phyloP scores from a whole-genome alignment of 2,797 vertebrate genomes.

The Pseudopleuronectes americanus region DNA sequence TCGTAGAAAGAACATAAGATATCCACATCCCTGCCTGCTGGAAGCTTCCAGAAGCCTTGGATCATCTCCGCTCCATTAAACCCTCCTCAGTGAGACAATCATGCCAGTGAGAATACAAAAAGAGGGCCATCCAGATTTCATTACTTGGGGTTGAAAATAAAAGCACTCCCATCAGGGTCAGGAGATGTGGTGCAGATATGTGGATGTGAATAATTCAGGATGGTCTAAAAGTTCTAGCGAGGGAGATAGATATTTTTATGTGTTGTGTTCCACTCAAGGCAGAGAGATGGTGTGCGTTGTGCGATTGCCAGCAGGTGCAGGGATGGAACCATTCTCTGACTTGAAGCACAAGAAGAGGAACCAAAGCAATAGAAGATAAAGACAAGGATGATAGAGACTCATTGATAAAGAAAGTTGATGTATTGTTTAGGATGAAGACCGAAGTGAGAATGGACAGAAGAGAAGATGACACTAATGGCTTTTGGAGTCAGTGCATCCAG shows the following conservation, averaged over 20 bases:
- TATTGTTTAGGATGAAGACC: background rate
- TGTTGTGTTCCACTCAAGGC: constrained; percentile 64
- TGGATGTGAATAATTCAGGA: constrained; percentile 80
- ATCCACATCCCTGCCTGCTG: constrained; percentile 21
- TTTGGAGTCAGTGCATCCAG: constrained; percentile 57
- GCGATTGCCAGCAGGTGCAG: constrained; percentile 49
- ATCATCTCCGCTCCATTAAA: constrained; percentile 67
- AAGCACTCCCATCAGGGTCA: constrained; percentile 75
- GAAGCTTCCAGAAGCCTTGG: constrained; percentile 60
- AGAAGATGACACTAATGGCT: constrained; percentile 73
- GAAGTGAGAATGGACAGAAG: constrained; percentile 26
- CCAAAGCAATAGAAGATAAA: constrained; percentile 11
- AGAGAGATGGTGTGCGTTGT: constrained; percentile 58
- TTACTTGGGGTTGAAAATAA: constrained; percentile 70
- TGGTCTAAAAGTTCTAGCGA: constrained; percentile 71
- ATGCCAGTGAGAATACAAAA: constrained; percentile 31
- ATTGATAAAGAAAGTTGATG: constrained; percentile 7
- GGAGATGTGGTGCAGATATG: constrained; percentile 69
- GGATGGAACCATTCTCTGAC: background rate
- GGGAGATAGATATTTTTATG: constrained; percentile 63
- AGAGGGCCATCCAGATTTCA: constrained; percentile 69
- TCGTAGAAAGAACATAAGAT: constrained; percentile 12
- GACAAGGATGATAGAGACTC: background rate
- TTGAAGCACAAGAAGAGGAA: background rate
- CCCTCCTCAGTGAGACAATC: constrained; percentile 41